These are phyloP conservation scores for Xyliphius kryptos DNA, from an alignment of 2,113 vertebrate genomes.

Conservation along the genomic window DNA sequence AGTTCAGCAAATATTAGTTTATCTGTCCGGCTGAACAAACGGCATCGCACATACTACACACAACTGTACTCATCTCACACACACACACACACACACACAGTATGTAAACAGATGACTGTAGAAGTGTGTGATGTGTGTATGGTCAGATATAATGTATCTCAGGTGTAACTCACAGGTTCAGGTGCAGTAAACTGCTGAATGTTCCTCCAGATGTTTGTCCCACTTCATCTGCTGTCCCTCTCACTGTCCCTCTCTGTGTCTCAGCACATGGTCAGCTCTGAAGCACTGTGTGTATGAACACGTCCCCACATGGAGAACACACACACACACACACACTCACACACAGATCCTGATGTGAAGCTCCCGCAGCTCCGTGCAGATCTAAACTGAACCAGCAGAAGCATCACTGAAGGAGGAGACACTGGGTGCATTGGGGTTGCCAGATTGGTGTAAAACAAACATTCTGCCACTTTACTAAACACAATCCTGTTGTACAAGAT, in stretches of 20 bases:
- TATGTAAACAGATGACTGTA: too few species aligned
- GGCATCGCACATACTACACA: too few species aligned
- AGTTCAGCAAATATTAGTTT: too few species aligned
- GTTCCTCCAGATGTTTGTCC: neutral
- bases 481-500: too few species aligned
- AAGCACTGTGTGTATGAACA: slow-evolving; percentile 1
- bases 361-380: slow-evolving; percentile 17
- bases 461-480: too few species aligned
- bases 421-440: slow-evolving; percentile 8
- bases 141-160: neutral
- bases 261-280: neutral
- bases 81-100: too few species aligned
- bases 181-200: slow-evolving; percentile 9
- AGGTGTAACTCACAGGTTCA: slow-evolving; percentile 19
- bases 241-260: neutral
- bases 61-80: too few species aligned
- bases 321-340: neutral
- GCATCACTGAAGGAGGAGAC: neutral
- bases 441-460: slow-evolving; percentile 8
- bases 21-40: too few species aligned
- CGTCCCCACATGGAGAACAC: neutral
- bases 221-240: slow-evolving; percentile 20
- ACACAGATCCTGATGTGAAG: neutral
- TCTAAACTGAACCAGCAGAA: slow-evolving; percentile 9
- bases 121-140: too few species aligned